Base-by-base conservation (phyloP, 2,888 invertebrate species). In the Tanytarsus gracilentus region DNA sequence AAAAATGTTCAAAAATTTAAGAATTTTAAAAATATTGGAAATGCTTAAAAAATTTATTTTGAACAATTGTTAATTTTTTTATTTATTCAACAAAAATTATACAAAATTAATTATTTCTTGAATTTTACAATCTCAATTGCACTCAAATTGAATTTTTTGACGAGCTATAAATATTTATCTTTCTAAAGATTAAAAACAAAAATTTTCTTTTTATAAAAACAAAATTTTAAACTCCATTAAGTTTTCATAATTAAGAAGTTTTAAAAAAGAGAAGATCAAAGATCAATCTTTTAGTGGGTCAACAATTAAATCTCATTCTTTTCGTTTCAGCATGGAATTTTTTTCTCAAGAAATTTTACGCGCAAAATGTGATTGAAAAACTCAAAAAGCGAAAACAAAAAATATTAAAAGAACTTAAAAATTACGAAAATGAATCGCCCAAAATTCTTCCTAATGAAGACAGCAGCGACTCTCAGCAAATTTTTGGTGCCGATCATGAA, bases 401-500 rank as follows among this genome's bases (percentile, higher is more conserved):
- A 18, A 4, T 30, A 44, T 65, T 52, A 68, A 69, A 63, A 66
- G 50, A 56, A 55, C 68, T 59, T 49, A 64, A 62, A 61, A 65
- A 39, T 61, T 65, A 69, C 56, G 61, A 64, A 2, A 64, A 69
- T 1, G 69, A 70, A 59, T 71, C 76, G 63, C 67, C 67, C 2
- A 71, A 75, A 4, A 67, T 64, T 0, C 53, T 65, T 1, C 25
- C 66, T n/a, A 68, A 68, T 59, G 62, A 63, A 9, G 69, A 71
- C 6, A 76, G 75, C 3, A 72, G 70, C 69, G 77, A 78, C 64
- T 66, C 67, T 51, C 66, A 76, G 14, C 69, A 72, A 7, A 71
- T 85, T 56, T 78, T 77, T 48, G 80, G 81, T 0, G 69, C 75
- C 1, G 78, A 81, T 51, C 73, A 78, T 6, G 76, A 80, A 14